Evolutionary conservation across 2,888 invertebrate genomes (phyloP).

Genomic region (Caenorhabditis plicata): DNA sequence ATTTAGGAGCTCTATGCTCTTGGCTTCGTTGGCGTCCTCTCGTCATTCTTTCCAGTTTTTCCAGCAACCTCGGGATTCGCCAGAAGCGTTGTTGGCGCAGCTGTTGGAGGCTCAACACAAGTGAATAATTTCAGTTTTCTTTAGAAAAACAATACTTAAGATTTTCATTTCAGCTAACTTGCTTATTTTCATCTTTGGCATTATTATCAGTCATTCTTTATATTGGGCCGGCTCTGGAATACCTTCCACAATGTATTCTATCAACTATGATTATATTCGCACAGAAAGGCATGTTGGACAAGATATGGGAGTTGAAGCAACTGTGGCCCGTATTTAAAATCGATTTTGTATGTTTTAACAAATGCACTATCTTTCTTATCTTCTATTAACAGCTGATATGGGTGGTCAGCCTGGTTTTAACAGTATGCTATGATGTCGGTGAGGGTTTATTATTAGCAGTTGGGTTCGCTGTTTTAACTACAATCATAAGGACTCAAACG

Average conservation of each 20-base stretch:
- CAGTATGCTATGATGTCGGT: constrained; percentile 62
- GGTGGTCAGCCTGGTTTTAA: constrained; percentile 55
- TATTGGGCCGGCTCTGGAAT: constrained; percentile 61
- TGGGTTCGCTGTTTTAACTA: constrained; percentile 58
- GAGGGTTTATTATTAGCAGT: constrained; percentile 58
- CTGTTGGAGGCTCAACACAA: constrained; percentile 60
- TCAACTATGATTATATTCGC: constrained; percentile 61
- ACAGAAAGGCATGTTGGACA: constrained; percentile 53
- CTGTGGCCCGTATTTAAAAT: constrained; percentile 64
- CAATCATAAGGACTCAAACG: constrained; percentile 58
- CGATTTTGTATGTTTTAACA: constrained; percentile 52
- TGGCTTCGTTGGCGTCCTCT: constrained; percentile 63
- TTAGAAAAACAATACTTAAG: neutral
- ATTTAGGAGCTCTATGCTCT: constrained; percentile 59
- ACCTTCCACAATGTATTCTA: constrained; percentile 60
- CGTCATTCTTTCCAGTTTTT: constrained; percentile 63
- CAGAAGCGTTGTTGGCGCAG: constrained; percentile 59
- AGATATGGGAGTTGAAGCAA: constrained; percentile 52
- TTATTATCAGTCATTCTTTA: constrained; percentile 59
- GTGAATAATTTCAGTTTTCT: no score
- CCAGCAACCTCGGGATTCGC: constrained; percentile 65
- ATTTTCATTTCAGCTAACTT: constrained; percentile 45
- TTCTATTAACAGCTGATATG: constrained; percentile 52
- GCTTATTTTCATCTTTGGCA: constrained; percentile 58
- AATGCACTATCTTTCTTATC: neutral